phyloP scores from a whole-genome alignment of 2,113 vertebrate species.

The Pogonocichla stellata region DNA sequence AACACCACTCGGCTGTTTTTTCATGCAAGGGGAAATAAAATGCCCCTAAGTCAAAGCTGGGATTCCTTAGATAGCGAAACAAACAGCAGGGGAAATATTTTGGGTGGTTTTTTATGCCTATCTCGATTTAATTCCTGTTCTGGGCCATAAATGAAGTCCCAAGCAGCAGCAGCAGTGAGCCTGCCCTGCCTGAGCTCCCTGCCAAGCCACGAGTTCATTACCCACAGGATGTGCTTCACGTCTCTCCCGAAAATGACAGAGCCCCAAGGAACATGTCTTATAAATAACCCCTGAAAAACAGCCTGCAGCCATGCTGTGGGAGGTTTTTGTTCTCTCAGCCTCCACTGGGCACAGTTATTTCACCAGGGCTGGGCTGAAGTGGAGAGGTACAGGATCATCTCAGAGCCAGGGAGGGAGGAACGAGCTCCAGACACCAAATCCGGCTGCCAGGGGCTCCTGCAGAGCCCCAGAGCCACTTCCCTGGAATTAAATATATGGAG shows the following conservation, averaged over 20 bases:
- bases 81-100: not conserved
- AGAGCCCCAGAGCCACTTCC: not conserved
- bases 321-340: not conserved
- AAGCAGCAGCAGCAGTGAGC: not conserved
- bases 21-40: not conserved
- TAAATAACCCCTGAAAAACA: not conserved
- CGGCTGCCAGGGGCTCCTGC: not conserved
- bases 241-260: not conserved
- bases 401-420: not conserved
- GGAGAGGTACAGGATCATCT: not conserved
- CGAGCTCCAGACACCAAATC: not conserved
- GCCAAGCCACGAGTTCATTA: not conserved
- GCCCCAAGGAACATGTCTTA: not conserved
- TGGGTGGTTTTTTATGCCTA: not conserved
- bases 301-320: fast-evolving
- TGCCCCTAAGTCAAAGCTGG: not conserved
- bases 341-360: not conserved
- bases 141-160: not conserved
- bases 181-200: not conserved
- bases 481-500: not conserved
- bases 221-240: not conserved
- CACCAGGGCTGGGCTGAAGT: fast-evolving
- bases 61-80: not conserved
- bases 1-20: not conserved
- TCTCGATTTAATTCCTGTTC: not conserved